Base-by-base conservation (phyloP, 2,113 vertebrate genomes). In the Thunnus maccoyii region DNA sequence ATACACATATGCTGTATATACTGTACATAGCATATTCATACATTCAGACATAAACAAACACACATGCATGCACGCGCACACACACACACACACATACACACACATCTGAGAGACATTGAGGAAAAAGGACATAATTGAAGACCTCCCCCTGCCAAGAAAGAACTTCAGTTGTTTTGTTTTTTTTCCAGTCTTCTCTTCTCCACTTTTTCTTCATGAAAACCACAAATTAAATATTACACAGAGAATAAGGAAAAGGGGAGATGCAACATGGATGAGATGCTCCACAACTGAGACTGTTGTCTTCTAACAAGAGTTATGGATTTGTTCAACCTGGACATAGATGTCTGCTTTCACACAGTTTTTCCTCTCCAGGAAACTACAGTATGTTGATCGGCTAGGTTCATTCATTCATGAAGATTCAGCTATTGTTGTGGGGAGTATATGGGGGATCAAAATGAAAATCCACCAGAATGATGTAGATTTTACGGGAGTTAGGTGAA, bases 11-110 rank as follows among this genome's bases (percentile, higher is more conserved):
- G 66, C 36, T 84, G 77, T 85, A 84, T 30, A 88, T 74, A 78
- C 27, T 78, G 81, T 88, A 88, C 56, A 81, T 47, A 60, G 18
- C 75, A 12, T 65, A 68, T 77, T 82, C 66, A 51, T 41, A 76
- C 63, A 77, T 51, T 44, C 56, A 47, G 16, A 78, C 57, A 70
- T 30, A 12, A 65, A 46, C 20, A 57, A n/a, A 78, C 15, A 72
- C 41, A 54, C 27, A 72, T 52, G 18, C 58, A 64, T 8, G 13
- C 41, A 72, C 15, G 47, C n/a, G 47, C 36, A 25, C 55, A 46
- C 48, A 50, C 18, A 57, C 22, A 70, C 56, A 55, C n/a, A 32
- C 22, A 56, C 56, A 66, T 5, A 62, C 22, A 63, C 50, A 76
- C n/a, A 68, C 32, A 3, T 36, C 30, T 60, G 16, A 84, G 52